phyloP scores from a whole-genome alignment of 1,140 invertebrate genomes.

The Cydia splendana region DNA sequence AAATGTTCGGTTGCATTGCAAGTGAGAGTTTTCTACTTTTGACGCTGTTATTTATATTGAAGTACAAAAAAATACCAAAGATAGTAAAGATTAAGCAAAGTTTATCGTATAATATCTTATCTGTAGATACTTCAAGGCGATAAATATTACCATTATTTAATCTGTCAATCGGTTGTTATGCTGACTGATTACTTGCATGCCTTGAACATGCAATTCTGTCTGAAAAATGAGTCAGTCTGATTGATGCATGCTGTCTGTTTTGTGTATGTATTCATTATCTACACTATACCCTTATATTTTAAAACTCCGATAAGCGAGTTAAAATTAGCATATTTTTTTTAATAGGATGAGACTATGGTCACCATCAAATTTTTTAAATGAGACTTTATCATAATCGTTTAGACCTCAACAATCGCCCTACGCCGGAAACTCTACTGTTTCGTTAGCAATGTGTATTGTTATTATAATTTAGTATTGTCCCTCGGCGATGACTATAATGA shows the following conservation, averaged over 20 bases:
- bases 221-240: background rate
- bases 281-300: too few relatives aligned
- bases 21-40: too few relatives aligned
- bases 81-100: background rate
- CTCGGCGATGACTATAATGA: slow-evolving; percentile 35
- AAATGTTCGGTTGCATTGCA: too few relatives aligned
- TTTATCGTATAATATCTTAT: background rate
- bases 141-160: background rate
- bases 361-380: background rate
- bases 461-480: slow-evolving; percentile 58
- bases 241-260: background rate
- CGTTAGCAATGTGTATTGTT: slow-evolving; percentile 58
- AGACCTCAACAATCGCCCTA: slow-evolving; percentile 25
- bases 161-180: slow-evolving; percentile 15
- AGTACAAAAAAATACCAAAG: too few relatives aligned
- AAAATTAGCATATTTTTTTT: background rate
- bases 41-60: too few relatives aligned
- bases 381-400: slow-evolving; percentile 34
- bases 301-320: too few relatives aligned
- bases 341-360: background rate
- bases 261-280: background rate
- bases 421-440: slow-evolving; percentile 58
- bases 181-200: background rate
- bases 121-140: background rate
- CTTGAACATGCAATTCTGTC: background rate